These are phyloP conservation scores for Pseudobourletiella spinata DNA, from an alignment of 1,140 invertebrate species.

Conservation along the genomic window DNA sequence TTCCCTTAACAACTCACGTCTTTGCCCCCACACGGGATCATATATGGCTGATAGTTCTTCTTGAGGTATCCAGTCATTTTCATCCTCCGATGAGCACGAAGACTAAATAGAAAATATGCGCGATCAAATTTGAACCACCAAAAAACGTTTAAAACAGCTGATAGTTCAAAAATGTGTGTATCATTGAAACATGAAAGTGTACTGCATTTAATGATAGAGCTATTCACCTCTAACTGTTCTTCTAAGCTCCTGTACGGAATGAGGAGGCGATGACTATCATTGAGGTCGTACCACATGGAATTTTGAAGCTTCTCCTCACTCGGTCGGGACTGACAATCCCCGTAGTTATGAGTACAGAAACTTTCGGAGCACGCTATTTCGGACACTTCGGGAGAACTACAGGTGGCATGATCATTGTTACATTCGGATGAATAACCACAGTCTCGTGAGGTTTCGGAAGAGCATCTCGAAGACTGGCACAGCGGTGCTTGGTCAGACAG, in stretches of 20 bases:
- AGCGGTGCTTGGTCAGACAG: neutral
- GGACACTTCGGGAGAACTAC: slow-evolving; percentile 65
- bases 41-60: slow-evolving; percentile 26
- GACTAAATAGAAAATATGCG: slow-evolving; percentile 6
- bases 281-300: neutral
- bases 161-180: too few species aligned
- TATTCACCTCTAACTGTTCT: slow-evolving; percentile 25
- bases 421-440: slow-evolving; percentile 73
- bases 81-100: slow-evolving; percentile 22
- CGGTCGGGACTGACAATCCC: slow-evolving; percentile 3
- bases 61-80: slow-evolving; percentile 20
- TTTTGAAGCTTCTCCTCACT: neutral
- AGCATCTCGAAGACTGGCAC: slow-evolving; percentile 18
- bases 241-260: slow-evolving; percentile 25
- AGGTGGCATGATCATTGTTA: slow-evolving; percentile 54
- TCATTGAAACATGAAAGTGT: neutral
- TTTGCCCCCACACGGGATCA: slow-evolving; percentile 12
- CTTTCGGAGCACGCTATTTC: slow-evolving; percentile 74
- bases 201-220: neutral
- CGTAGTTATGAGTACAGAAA: slow-evolving; percentile 59
- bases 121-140: neutral
- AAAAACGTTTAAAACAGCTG: neutral
- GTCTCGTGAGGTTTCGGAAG: slow-evolving; percentile 53
- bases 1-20: slow-evolving; percentile 20
- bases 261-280: neutral